Evolutionary conservation across 2,113 vertebrate genomes (phyloP).

Genomic region (Euleptes europaea): DNA sequence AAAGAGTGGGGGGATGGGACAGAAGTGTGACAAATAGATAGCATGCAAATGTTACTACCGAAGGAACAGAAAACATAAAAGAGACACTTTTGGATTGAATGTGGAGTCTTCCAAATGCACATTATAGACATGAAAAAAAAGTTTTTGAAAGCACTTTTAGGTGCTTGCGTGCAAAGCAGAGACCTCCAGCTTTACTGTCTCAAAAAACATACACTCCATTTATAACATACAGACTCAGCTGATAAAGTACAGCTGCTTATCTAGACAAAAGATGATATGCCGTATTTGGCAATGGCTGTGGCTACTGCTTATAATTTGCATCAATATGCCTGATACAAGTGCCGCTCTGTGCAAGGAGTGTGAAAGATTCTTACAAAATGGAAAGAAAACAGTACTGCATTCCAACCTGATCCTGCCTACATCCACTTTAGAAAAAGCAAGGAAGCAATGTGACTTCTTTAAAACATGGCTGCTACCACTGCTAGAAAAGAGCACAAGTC

Average conservation of each 20-base stretch:
- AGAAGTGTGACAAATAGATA: background rate
- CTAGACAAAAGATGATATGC: background rate
- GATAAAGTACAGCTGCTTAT: conserved; percentile 1
- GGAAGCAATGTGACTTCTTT: background rate
- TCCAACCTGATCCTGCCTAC: background rate
- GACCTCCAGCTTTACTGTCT: background rate
- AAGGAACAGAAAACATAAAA: background rate
- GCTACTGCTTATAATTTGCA: background rate
- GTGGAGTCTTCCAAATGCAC: background rate
- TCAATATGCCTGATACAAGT: background rate
- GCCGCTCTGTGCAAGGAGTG: background rate
- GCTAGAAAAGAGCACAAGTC: background rate
- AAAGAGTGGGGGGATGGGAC: background rate
- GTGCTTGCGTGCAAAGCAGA: background rate
- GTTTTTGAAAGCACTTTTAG: background rate
- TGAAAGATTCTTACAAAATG: background rate
- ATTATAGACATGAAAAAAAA: background rate
- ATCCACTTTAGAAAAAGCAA: background rate
- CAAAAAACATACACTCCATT: background rate
- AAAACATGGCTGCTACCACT: background rate
- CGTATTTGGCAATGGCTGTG: background rate
- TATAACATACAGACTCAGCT: background rate
- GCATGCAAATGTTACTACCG: background rate
- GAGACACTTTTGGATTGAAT: background rate
- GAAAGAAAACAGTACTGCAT: background rate